These are phyloP conservation scores for Mimachlamys varia DNA, from an alignment of 2,888 invertebrate species.

Conservation along the genomic window DNA sequence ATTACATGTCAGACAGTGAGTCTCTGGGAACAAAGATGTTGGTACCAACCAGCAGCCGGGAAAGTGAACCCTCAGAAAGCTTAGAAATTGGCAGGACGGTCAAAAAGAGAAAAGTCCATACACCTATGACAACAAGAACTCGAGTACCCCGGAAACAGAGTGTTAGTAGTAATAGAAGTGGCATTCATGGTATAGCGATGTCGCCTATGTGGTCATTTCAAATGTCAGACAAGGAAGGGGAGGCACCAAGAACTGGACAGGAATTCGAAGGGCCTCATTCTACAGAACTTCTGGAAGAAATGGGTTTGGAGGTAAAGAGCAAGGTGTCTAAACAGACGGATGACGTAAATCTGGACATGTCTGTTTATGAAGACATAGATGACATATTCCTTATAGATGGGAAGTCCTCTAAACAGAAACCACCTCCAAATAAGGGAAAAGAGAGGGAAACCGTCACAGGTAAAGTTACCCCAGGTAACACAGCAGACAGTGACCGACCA, in stretches of 20 bases:
- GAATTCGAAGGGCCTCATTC: conserved; percentile 39
- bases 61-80: conserved; percentile 43
- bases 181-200: neutral
- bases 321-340: neutral
- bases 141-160: neutral
- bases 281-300: neutral
- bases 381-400: conserved; percentile 52
- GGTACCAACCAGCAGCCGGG: conserved; percentile 25
- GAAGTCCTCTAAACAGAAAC: conserved; percentile 8
- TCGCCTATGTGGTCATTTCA: neutral
- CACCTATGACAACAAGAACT: neutral
- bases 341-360: neutral
- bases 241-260: neutral
- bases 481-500: conserved; percentile 36
- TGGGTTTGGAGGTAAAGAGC: neutral
- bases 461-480: neutral
- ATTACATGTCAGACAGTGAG: conserved; percentile 50
- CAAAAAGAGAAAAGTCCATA: conserved; percentile 37
- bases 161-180: neutral
- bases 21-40: conserved; percentile 45
- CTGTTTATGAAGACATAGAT: conserved; percentile 49
- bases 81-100: conserved; percentile 53
- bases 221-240: neutral
- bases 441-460: neutral
- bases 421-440: neutral